Percentiles rank a stretch among this genome's conserved stretches.
These are phyloP conservation scores for Anticlea derivata DNA, from an alignment of 2,888 invertebrate genomes.

Conservation along the genomic window DNA sequence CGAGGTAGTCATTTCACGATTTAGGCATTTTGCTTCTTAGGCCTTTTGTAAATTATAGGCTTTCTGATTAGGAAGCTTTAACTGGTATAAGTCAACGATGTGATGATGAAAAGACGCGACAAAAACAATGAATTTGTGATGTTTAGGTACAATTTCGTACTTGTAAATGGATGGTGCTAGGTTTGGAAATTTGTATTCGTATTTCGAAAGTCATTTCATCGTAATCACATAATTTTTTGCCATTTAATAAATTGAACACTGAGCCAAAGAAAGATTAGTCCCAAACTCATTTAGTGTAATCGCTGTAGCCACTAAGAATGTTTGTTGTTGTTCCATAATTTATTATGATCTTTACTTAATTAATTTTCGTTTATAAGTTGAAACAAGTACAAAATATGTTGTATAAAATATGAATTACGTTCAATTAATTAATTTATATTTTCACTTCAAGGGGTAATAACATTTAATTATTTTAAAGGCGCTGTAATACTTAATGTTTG, in stretches of 20 bases:
- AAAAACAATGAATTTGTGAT: conserved; percentile 15
- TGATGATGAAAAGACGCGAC: conserved; percentile 10
- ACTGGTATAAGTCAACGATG: neutral
- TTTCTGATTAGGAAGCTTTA: neutral
- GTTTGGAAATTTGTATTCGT: conserved; percentile 13
- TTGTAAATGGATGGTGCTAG: conserved; percentile 26
- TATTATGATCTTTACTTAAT: conserved; percentile 1
- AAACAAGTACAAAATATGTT: conserved; percentile 14
- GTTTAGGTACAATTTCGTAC: conserved; percentile 8
- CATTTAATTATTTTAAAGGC: too few species aligned
- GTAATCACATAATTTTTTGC: conserved; percentile 1
- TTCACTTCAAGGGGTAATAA: neutral
- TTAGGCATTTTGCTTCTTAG: too few species aligned
- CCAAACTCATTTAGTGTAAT: neutral
- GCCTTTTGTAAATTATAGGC: too few species aligned
- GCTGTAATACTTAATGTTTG: too few species aligned
- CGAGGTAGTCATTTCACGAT: too few species aligned
- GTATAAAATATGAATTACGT: neutral
- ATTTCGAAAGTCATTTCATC: conserved; percentile 15
- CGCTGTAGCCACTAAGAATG: neutral
- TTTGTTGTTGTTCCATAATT: conserved; percentile 7
- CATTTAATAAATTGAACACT: conserved; percentile 2
- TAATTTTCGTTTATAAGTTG: conserved; percentile 7
- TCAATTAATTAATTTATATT: neutral
- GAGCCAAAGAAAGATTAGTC: conserved; percentile 18